A percentile compares a stretch with the other conserved stretches of the same genome.
phyloP scores from a whole-genome alignment of 2,797 vertebrate species.

The Vultur gryphus region DNA sequence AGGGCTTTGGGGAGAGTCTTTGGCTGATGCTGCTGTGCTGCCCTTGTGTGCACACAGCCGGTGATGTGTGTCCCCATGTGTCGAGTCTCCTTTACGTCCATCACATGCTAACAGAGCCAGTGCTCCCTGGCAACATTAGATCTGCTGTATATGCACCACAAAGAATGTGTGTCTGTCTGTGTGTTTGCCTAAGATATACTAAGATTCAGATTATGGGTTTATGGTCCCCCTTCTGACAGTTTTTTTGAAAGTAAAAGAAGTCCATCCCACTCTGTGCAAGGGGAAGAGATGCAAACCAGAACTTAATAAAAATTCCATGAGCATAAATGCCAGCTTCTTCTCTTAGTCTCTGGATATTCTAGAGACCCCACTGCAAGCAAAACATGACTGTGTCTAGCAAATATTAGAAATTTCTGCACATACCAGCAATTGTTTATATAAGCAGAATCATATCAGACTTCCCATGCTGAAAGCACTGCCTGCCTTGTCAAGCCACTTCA shows the following conservation, averaged over 20 bases:
- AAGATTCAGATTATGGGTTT: background rate
- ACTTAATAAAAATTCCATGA: background rate
- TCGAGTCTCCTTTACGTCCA: background rate
- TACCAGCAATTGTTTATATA: background rate
- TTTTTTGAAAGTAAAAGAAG: background rate
- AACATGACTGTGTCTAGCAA: background rate
- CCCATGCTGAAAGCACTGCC: background rate
- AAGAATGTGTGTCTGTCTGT: fast-evolving
- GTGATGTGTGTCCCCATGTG: fast-evolving
- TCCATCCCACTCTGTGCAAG: background rate
- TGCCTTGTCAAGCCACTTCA: background rate
- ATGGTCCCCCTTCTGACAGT: background rate
- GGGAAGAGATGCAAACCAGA: background rate
- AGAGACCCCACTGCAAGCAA: background rate
- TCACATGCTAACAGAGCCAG: fast-evolving
- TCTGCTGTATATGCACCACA: background rate
- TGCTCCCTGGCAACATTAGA: background rate
- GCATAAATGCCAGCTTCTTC: background rate
- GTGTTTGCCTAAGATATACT: background rate
- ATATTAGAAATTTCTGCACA: background rate
- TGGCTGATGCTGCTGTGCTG: background rate
- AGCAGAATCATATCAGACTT: background rate
- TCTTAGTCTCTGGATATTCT: background rate
- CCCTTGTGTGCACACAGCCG: too few relatives aligned
- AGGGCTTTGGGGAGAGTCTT: background rate